A percentile compares a stretch with the other conserved stretches of the same genome.
These are phyloP conservation scores for Scytalopus superciliaris DNA, from an alignment of 2,113 vertebrate species.

Conservation along the genomic window DNA sequence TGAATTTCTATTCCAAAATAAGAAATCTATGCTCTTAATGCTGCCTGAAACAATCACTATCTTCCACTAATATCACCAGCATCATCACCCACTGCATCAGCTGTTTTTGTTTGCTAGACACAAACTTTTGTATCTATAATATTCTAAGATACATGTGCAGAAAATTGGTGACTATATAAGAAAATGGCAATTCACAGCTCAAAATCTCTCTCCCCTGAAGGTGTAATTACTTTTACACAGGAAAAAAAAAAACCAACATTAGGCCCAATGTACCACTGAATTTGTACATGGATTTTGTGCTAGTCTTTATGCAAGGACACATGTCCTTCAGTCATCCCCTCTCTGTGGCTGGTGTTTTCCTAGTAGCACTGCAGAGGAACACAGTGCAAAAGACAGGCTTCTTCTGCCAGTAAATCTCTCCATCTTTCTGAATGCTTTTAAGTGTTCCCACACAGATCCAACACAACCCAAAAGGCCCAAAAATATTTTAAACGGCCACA, in stretches of 20 bases:
- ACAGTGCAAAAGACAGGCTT: not conserved
- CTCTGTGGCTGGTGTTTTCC: not conserved
- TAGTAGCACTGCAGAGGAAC: not conserved
- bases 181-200: not conserved
- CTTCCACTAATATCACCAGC: not conserved
- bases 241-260: not conserved
- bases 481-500: not conserved
- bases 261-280: not conserved
- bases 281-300: not conserved
- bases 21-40: not conserved
- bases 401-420: not conserved
- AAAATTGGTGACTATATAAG: not conserved
- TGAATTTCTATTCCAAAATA: not conserved
- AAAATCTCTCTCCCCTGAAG: not conserved
- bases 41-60: not conserved
- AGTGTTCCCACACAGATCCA: not conserved
- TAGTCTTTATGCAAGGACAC: not conserved
- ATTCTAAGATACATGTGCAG: not conserved
- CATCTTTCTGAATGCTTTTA: not conserved
- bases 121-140: not conserved
- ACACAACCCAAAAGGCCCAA: not conserved
- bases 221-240: not conserved
- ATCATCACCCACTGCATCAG: not conserved
- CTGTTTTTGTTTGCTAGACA: not conserved
- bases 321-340: not conserved